Percentiles rank a stretch among this genome's conserved stretches.
Conservation (phyloP, 2,888 invertebrate genomes). For the Drosophila putrida region DNA sequence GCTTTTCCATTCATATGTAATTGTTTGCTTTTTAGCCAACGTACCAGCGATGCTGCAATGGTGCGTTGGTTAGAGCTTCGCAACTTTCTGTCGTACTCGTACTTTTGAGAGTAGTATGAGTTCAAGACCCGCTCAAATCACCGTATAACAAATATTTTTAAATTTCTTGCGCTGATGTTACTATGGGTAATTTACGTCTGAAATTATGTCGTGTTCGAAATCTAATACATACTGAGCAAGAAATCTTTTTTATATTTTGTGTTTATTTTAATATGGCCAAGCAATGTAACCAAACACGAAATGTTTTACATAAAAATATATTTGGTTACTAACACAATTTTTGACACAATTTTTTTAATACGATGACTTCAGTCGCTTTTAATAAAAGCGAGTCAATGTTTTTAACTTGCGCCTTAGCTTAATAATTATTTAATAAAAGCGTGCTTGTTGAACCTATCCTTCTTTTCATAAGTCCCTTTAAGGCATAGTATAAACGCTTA, state of each 20-base stretch:
- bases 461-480: too few species aligned
- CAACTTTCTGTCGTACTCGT: not conserved
- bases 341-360: too few species aligned
- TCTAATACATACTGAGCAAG: conserved; percentile 77
- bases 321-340: too few species aligned
- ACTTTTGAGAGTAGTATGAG: conserved; percentile 7
- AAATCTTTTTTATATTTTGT: conserved; percentile 42
- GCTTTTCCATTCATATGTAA: rapidly evolving
- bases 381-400: too few species aligned
- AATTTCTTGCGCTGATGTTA: conserved; percentile 82
- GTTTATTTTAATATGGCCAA: not conserved
- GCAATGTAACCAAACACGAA: too few species aligned
- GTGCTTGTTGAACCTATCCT: too few species aligned
- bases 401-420: too few species aligned
- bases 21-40: rapidly evolving
- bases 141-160: conserved; percentile 1
- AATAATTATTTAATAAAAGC: too few species aligned
- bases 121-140: conserved; percentile 22
- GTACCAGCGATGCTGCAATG: rapidly evolving
- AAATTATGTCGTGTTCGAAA: conserved; percentile 75
- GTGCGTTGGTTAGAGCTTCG: conserved; percentile 27
- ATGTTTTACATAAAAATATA: too few species aligned
- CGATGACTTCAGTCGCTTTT: too few species aligned
- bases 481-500: too few species aligned
- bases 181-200: conserved; percentile 85